Evolutionary conservation across 1,140 invertebrate species (phyloP).

Genomic region (Armadillidium nasatum): DNA sequence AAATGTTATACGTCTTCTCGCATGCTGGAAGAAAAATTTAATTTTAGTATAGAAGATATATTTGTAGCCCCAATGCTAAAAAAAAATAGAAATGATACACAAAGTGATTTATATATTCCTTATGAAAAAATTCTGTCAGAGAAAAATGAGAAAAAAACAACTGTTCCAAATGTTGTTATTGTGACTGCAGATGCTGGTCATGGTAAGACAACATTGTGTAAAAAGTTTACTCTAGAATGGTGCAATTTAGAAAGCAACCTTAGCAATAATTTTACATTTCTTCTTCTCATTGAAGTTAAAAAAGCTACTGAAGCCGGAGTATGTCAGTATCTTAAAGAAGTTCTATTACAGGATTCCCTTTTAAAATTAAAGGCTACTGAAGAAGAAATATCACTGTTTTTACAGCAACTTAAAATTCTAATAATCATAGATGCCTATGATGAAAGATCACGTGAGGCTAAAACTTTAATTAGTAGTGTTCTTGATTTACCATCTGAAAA

Average conservation of each 20-base stretch:
- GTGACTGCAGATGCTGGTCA: neutral
- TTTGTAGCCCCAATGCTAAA: neutral
- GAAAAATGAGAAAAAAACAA: neutral
- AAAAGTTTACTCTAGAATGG: neutral
- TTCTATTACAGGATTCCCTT: neutral
- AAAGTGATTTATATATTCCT: neutral
- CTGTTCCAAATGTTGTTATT: neutral
- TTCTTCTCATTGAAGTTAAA: constrained; percentile 3
- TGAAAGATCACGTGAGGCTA: neutral
- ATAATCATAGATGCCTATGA: constrained; percentile 4
- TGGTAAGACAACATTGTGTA: neutral
- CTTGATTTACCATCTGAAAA: neutral
- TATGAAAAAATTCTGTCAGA: neutral
- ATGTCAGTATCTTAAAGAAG: neutral
- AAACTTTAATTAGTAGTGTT: neutral
- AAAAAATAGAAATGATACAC: neutral
- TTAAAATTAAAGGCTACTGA: neutral
- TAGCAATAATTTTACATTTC: too few relatives aligned
- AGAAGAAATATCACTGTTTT: neutral
- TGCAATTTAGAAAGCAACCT: neutral
- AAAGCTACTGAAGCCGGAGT: neutral
- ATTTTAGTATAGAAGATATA: neutral
- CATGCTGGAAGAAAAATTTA: neutral
- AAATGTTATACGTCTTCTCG: neutral
- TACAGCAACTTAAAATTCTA: neutral